Conservation (phyloP, 2,888 invertebrate species). For the Acronicta leporina region DNA sequence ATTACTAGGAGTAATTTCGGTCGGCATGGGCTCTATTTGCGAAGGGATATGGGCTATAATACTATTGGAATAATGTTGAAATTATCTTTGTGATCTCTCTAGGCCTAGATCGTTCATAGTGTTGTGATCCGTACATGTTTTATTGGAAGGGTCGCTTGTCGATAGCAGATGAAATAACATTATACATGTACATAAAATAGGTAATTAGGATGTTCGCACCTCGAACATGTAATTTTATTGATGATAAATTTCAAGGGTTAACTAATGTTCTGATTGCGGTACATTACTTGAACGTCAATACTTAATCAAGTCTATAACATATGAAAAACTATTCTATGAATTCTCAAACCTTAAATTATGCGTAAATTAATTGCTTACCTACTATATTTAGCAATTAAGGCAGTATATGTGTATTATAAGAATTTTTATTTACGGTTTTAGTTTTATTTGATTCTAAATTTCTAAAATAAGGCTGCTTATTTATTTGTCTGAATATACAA, state of each 20-base stretch:
- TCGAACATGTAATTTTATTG: not conserved
- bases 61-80: slow-evolving; percentile 18
- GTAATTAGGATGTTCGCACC: slow-evolving; percentile 27
- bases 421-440: too few species aligned
- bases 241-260: not conserved
- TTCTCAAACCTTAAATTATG: too few species aligned
- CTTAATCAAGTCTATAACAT: not conserved
- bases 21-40: slow-evolving; percentile 38
- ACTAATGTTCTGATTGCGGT: not conserved
- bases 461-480: too few species aligned
- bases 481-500: too few species aligned
- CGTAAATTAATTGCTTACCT: too few species aligned
- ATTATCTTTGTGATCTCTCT: slow-evolving; percentile 33
- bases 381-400: too few species aligned
- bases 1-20: slow-evolving; percentile 49
- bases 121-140: slow-evolving; percentile 52
- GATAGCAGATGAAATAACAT: slow-evolving; percentile 42
- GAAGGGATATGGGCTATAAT: slow-evolving; percentile 35
- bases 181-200: slow-evolving; percentile 6
- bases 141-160: slow-evolving; percentile 45
- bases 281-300: not conserved
- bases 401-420: too few species aligned
- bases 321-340: too few species aligned
- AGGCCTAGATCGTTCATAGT: slow-evolving; percentile 47
- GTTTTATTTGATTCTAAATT: too few species aligned